Evolutionary conservation across 2,888 invertebrate genomes (phyloP), one percentile per base, ranked within the genome.

Genomic region (Imbricaverruca yamaguchii): DNA sequence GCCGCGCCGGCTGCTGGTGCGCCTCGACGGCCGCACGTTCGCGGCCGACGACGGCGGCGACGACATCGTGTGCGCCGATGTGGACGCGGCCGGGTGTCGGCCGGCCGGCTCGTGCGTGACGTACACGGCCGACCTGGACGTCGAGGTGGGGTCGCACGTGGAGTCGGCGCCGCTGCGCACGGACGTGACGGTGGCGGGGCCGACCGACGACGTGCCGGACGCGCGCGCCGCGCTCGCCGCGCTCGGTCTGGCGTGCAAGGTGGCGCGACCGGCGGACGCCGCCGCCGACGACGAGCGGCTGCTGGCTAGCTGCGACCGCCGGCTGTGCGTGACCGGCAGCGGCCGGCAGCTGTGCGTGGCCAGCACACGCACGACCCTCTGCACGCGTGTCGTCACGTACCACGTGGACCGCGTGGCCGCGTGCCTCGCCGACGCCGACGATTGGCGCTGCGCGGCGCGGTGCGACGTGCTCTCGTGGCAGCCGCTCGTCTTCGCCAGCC

Each of bases 401-500:
- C 7, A 53, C 9, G 74, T 74, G 15, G 74, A 74, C 74, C 13
- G 39, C 1, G 8, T 74, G 3, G 53, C 74, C 53, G 74, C 74
- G 53, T 74, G 74, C 21, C 10, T n/a, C 53, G 53, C 53, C 18
- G 18, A 18, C 53, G 21, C 1, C 18, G 53, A 74, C 53, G 74
- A 74, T 53, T 74, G 74, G 74, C 74, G 74, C 18, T 53, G 18
- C 11, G 74, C 74, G 74, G 53, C 25, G 53, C 39, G 74, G 9
- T 18, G 53, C 15, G 74, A 74, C 80, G 15, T 79, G 80, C 39
- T 7, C 78, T 8, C 80, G 74, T 53, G 4, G 18, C 7, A 39
- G 53, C 23, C 53, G 18, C 74, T 18, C 1, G 39, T 11, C 53
- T 83, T 80, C 0, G 80, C 21, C 23, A 81, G 83, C 77, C 81